phyloP scores from a whole-genome alignment of 2,113 vertebrate genomes.

The Potamarius usumacintae region DNA sequence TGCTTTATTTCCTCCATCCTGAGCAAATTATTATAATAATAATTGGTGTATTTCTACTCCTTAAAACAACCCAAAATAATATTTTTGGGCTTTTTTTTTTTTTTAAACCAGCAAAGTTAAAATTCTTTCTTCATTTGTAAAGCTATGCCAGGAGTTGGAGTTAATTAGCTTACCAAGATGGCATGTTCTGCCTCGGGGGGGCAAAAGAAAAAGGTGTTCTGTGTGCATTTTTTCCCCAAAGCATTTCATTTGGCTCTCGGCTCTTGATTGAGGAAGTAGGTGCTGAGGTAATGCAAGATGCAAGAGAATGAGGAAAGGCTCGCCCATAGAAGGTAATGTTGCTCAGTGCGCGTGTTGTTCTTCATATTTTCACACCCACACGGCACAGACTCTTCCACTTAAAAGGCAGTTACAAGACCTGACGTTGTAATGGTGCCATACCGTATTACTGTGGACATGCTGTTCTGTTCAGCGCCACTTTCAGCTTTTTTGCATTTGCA shows the following conservation, averaged over 20 bases:
- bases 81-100: too few relatives aligned
- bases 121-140: too few relatives aligned
- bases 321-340: slow-evolving; percentile 14
- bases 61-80: background rate
- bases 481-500: background rate
- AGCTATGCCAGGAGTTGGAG: background rate
- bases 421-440: background rate
- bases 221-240: background rate
- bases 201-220: too few relatives aligned
- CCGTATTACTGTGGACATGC: background rate
- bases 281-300: slow-evolving; percentile 18
- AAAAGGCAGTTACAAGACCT: background rate
- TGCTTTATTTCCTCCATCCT: background rate
- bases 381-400: background rate
- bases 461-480: background rate
- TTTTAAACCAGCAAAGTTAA: background rate
- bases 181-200: too few relatives aligned
- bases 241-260: background rate
- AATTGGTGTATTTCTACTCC: background rate
- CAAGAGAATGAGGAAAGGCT: background rate
- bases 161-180: background rate
- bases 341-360: background rate
- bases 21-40: background rate
- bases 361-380: background rate
- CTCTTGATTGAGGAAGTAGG: slow-evolving; percentile 9